These are phyloP conservation scores for Aphis craccivora DNA, from an alignment of 1,140 invertebrate species.

Conservation along the genomic window DNA sequence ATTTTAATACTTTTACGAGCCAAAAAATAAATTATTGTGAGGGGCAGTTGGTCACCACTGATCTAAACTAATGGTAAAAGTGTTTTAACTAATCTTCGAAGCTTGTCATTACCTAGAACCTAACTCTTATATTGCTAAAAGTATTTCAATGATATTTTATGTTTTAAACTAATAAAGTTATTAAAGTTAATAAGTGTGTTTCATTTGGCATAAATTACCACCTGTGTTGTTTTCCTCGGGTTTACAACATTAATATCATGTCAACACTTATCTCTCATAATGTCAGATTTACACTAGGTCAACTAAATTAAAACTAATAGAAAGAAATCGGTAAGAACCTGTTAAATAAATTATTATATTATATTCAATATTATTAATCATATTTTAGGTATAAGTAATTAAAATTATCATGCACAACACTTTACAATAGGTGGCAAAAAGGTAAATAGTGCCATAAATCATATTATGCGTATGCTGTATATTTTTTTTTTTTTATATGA, in stretches of 20 bases:
- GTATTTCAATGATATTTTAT: background rate
- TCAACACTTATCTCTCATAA: background rate
- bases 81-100: background rate
- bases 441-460: background rate
- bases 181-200: background rate
- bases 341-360: background rate
- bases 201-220: background rate
- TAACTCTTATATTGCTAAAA: background rate
- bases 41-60: too few species aligned
- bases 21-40: too few species aligned
- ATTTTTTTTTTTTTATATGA: constrained; percentile 6
- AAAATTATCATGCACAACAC: background rate
- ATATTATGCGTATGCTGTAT: background rate
- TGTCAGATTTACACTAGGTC: background rate
- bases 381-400: background rate
- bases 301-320: background rate
- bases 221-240: background rate
- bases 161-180: background rate
- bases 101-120: background rate
- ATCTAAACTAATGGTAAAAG: background rate
- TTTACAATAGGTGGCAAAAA: background rate
- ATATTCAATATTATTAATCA: background rate
- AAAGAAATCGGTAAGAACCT: background rate
- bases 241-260: background rate
- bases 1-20: too few species aligned